phyloP scores from a whole-genome alignment of 1,140 invertebrate genomes.

The Euura saliciscinereae region DNA sequence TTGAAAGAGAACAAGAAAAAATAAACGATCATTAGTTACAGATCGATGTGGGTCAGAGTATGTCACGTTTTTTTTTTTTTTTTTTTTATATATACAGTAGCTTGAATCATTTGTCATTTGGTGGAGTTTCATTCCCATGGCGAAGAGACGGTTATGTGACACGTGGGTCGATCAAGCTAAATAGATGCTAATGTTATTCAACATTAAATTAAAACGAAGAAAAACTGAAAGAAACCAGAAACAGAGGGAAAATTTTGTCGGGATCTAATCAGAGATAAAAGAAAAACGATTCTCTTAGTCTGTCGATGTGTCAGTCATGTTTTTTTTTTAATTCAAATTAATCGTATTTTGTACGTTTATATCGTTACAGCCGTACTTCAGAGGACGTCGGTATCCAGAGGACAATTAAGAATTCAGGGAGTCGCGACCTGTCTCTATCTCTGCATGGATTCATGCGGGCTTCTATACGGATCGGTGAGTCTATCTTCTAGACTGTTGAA shows the following conservation, averaged over 20 bases:
- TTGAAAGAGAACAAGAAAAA: no score
- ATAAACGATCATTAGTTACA: no score
- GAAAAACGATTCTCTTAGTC: not conserved
- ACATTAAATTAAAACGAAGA: not conserved
- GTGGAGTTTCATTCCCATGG: not conserved
- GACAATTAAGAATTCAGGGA: slow-evolving; percentile 82
- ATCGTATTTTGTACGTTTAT: no score
- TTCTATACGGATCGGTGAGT: slow-evolving; percentile 85
- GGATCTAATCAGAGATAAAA: slow-evolving; percentile 1
- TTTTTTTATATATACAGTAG: no score
- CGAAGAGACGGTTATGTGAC: not conserved
- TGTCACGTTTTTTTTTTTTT: no score
- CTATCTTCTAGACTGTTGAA: slow-evolving; percentile 19
- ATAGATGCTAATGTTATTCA: not conserved
- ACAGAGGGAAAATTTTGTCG: not conserved
- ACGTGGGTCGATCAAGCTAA: not conserved
- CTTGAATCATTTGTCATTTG: no score
- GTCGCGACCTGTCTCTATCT: slow-evolving; percentile 82
- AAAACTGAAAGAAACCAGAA: not conserved
- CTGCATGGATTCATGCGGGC: slow-evolving; percentile 84
- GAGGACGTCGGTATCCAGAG: slow-evolving; percentile 75
- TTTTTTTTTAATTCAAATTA: no score
- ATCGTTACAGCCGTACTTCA: slow-evolving; percentile 81
- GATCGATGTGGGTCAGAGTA: no score
- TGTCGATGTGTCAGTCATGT: no score